These are phyloP conservation scores for Enteromius afrohamiltoni DNA, from an alignment of 2,797 vertebrate species.

Conservation along the genomic window DNA sequence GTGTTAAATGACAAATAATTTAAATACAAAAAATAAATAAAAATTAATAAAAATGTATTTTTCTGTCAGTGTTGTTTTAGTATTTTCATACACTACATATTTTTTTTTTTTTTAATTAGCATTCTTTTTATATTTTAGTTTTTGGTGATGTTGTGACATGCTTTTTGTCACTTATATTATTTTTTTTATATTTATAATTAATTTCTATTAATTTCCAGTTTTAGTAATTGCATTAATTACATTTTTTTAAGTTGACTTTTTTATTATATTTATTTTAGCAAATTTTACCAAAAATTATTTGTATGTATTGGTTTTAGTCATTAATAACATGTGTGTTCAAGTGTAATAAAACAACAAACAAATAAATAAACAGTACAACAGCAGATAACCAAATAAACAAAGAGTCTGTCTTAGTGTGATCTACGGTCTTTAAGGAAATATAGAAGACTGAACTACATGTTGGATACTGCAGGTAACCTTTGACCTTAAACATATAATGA, in stretches of 20 bases:
- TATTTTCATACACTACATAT: neutral
- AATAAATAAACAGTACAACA: neutral
- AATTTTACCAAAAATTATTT: neutral
- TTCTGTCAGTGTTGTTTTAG: neutral
- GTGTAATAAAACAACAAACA: neutral
- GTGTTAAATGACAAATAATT: neutral
- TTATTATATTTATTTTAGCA: neutral
- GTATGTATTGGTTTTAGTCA: neutral
- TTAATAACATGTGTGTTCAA: neutral
- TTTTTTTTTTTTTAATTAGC: too few species aligned
- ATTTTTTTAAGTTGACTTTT: neutral
- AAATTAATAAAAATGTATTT: neutral
- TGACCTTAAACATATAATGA: slow-evolving; percentile 45
- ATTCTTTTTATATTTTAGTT: too few species aligned
- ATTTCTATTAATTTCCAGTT: neutral
- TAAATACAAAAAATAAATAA: neutral
- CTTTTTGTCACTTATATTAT: neutral
- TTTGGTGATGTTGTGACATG: neutral
- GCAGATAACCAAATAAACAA: neutral
- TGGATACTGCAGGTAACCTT: slow-evolving; percentile 13
- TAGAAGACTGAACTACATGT: neutral
- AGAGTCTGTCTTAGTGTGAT: neutral
- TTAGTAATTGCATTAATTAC: neutral
- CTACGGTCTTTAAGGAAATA: neutral
- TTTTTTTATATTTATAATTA: neutral